A percentile compares a stretch with the other conserved stretches of the same genome.
phyloP scores from a whole-genome alignment of 2,113 vertebrate genomes.

The Crotalus horridus region DNA sequence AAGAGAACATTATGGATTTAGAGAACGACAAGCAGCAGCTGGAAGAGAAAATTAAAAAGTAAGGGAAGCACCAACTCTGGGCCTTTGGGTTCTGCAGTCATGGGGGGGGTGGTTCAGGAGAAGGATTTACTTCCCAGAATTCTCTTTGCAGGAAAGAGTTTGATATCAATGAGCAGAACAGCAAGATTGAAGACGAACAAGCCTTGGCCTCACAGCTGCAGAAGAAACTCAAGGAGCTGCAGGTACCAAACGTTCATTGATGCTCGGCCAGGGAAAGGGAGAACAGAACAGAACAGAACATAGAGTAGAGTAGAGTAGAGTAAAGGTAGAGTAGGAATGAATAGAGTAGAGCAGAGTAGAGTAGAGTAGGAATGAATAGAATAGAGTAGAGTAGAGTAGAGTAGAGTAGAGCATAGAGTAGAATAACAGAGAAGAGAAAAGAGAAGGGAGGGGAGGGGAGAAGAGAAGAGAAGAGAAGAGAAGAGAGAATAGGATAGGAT shows the following conservation, averaged over 20 bases:
- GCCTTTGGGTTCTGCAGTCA: too few relatives aligned
- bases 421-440: too few relatives aligned
- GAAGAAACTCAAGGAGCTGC: conserved; percentile 87
- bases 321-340: too few relatives aligned
- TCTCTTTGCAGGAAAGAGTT: conserved; percentile 79
- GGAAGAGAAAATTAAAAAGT: conserved; percentile 77
- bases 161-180: conserved; percentile 78
- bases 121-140: neutral
- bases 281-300: neutral
- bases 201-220: conserved; percentile 77
- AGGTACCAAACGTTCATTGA: conserved; percentile 62
- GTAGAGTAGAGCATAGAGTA: too few relatives aligned
- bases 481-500: too few relatives aligned
- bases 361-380: too few relatives aligned
- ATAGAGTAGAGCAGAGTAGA: too few relatives aligned
- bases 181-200: conserved; percentile 85
- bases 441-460: too few relatives aligned
- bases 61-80: neutral
- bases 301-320: too few relatives aligned
- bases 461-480: too few relatives aligned
- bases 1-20: conserved; percentile 78
- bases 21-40: conserved; percentile 79
- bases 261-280: neutral
- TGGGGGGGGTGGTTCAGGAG: neutral
- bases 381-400: too few relatives aligned